Conservation (phyloP, 2,888 invertebrate species). For the Bugulina stolonifera region DNA sequence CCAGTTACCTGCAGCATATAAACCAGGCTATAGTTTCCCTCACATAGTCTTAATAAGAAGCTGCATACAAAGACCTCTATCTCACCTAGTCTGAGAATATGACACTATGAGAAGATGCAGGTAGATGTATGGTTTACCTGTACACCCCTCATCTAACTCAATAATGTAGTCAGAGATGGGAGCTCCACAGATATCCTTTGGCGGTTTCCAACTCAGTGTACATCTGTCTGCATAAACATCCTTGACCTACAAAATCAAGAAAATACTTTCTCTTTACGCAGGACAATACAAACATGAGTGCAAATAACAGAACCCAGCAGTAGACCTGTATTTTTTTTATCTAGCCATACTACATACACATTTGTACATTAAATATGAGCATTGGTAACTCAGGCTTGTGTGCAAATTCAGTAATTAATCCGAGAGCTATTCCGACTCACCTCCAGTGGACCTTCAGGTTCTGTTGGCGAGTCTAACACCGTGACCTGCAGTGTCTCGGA, state of each 20-base stretch:
- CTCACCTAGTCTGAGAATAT: too few species aligned
- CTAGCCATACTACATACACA: too few species aligned
- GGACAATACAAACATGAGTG: background rate
- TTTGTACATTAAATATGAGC: too few species aligned
- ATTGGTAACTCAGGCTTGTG: too few species aligned
- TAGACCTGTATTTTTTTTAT: too few species aligned
- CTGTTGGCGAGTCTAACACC: slow-evolving; percentile 51
- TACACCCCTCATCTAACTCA: slow-evolving; percentile 19
- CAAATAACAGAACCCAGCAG: background rate
- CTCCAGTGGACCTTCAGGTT: slow-evolving; percentile 54
- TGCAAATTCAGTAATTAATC: too few species aligned
- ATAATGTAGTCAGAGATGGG: slow-evolving; percentile 42
- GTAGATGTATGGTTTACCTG: too few species aligned
- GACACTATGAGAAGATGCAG: too few species aligned
- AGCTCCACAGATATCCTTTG: slow-evolving; percentile 55
- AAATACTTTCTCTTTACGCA: background rate
- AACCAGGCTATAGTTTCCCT: background rate
- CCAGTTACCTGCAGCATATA: slow-evolving; percentile 18
- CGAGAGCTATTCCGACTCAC: too few species aligned
- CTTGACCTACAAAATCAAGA: background rate
- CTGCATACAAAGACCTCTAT: too few species aligned
- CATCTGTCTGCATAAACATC: slow-evolving; percentile 57
- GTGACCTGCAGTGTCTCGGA: slow-evolving; percentile 49
- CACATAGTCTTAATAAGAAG: background rate
- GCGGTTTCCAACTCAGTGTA: slow-evolving; percentile 55